Conservation (phyloP, 2,888 invertebrate genomes). For the Amaurobius ferox region DNA sequence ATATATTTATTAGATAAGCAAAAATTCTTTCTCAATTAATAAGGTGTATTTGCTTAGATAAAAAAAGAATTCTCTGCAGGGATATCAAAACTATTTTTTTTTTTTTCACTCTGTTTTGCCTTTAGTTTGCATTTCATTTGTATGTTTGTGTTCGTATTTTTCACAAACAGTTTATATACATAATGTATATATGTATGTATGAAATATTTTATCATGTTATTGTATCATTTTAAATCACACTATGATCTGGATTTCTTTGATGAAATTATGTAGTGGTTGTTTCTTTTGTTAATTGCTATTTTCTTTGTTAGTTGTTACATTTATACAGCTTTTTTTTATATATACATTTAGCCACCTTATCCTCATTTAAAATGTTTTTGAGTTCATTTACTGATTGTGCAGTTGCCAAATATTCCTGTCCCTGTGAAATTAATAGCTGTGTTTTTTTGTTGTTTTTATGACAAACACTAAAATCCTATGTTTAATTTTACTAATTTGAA, state of each 20-base stretch:
- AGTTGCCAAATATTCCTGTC: background rate
- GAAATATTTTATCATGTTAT: background rate
- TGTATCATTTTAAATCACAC: slow-evolving; percentile 6
- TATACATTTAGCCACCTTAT: background rate
- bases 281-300: background rate
- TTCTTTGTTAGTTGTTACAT: slow-evolving; percentile 6
- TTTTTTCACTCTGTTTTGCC: no score
- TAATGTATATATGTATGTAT: slow-evolving; percentile 17
- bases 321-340: slow-evolving; percentile 2
- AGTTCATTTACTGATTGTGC: background rate
- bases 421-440: no score
- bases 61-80: no score
- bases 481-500: no score
- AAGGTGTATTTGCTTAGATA: no score
- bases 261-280: background rate
- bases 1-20: no score
- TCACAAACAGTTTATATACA: background rate
- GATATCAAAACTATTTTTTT: no score
- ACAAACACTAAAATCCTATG: no score
- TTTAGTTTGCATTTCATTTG: background rate
- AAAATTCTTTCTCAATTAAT: no score
- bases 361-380: background rate
- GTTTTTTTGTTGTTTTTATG: no score
- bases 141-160: background rate
- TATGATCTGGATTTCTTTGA: background rate